Evolutionary conservation across 2,797 vertebrate species (phyloP), one percentile per base, ranked within the genome.

Genomic region (Schizothorax lantsangensis): DNA sequence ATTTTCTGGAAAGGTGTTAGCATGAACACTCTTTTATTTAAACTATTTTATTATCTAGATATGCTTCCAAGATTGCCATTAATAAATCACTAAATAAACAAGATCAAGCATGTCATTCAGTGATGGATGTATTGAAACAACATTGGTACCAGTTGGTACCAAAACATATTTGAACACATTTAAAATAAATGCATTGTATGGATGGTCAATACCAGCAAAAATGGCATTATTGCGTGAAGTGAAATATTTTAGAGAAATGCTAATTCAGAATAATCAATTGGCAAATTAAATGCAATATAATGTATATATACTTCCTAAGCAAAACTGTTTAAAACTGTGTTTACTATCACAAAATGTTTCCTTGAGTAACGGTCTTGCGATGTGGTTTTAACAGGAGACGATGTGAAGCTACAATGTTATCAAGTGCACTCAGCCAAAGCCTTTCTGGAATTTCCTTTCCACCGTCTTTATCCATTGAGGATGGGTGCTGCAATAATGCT

Each of bases 401-500:
- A 19, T 33, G 52, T 66, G 64, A 84, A 73, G 84, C 72, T 59
- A 87, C 62, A 81, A 69, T 71, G 88, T 84, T 87, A 89, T 87
- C 88, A 79, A 75, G 47, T 75, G 47, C 57, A 73, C 40, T 47
- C 78, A 62, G 86, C 71, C 85, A 86, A 86, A 59, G 47, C 38
- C 82, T 75, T 73, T 17, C 71, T 84, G 80, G 54, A 81, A 86
- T 84, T 88, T 87, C 85, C 83, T 88, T 84, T 43, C 68, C 64
- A 6, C 21, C 57, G 73, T 88, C 88, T 79, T 86, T 89, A 86
- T 84, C 62, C 75, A 64, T 71, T 86, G 66, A 54, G 64, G 84
- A 83, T 74, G 83, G 83, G 19, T 19, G 45, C 78, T 69, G 38
- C 68, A 71, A 87, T 87, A 87, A 54, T 75, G 73, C 83, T 81